A percentile compares a stretch with the other conserved stretches of the same genome.
Evolutionary conservation across 53 echinoderm and acorn worm genomes (phyloP).

Genomic region (Paracentrotus lividus): DNA sequence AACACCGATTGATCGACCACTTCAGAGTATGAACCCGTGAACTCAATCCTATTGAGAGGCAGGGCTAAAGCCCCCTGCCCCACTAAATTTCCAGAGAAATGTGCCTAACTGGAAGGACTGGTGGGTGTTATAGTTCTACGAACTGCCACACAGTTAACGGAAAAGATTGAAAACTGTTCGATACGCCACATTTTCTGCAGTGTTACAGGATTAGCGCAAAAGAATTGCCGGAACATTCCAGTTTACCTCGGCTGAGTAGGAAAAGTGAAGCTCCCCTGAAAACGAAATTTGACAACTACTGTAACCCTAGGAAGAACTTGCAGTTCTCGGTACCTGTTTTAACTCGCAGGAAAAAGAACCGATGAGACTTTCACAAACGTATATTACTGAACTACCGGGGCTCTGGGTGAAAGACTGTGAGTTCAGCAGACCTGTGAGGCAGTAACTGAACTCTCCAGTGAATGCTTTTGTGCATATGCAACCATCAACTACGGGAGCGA

Average conservation of each 20-base stretch:
- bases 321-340: not conserved
- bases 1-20: not conserved
- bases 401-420: not conserved
- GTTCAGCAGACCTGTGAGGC: not conserved
- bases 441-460: not conserved
- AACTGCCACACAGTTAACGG: not conserved
- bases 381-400: not conserved
- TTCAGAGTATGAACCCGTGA: no score
- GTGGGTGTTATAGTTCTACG: not conserved
- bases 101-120: not conserved
- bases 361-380: not conserved
- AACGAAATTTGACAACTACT: not conserved
- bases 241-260: not conserved
- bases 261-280: not conserved
- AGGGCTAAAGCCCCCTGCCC: not conserved
- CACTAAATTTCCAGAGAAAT: not conserved
- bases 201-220: not conserved
- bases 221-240: not conserved
- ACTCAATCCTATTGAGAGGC: no score
- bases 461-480: not conserved
- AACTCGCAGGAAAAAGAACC: not conserved
- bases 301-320: not conserved
- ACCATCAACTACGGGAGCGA: not conserved
- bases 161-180: not conserved
- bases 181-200: not conserved